These are phyloP conservation scores for Spilosoma lubricipeda DNA, from an alignment of 2,888 invertebrate genomes.

Conservation along the genomic window DNA sequence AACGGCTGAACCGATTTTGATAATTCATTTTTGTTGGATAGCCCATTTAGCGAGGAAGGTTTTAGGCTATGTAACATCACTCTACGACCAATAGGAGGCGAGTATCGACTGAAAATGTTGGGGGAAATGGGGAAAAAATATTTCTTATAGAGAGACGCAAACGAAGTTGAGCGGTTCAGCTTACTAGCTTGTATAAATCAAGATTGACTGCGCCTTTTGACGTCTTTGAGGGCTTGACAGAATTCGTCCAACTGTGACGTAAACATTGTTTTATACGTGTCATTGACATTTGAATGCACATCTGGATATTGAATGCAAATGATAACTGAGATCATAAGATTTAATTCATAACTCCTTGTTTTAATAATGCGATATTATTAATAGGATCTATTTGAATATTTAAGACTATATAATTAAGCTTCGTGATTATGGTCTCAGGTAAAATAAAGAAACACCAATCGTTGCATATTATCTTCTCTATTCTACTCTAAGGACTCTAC, in stretches of 20 bases:
- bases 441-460: background rate
- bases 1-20: no score
- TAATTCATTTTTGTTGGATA: no score
- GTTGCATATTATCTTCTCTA: background rate
- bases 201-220: background rate
- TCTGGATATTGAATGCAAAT: slow-evolving; percentile 65
- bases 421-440: background rate
- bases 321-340: slow-evolving; percentile 36
- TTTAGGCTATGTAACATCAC: no score
- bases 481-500: background rate
- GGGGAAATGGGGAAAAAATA: no score
- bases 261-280: slow-evolving; percentile 61
- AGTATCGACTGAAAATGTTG: no score
- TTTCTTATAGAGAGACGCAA: no score
- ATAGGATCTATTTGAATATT: background rate
- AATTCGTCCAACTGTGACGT: background rate
- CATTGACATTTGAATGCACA: slow-evolving; percentile 46
- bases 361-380: background rate
- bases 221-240: background rate
- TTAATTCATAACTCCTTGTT: background rate
- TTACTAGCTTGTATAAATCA: background rate
- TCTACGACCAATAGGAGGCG: no score
- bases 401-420: background rate
- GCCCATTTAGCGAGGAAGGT: no score
- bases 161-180: no score